Evolutionary conservation across 2,113 vertebrate genomes (phyloP).

Genomic region (Gymnobelideus leadbeateri): DNA sequence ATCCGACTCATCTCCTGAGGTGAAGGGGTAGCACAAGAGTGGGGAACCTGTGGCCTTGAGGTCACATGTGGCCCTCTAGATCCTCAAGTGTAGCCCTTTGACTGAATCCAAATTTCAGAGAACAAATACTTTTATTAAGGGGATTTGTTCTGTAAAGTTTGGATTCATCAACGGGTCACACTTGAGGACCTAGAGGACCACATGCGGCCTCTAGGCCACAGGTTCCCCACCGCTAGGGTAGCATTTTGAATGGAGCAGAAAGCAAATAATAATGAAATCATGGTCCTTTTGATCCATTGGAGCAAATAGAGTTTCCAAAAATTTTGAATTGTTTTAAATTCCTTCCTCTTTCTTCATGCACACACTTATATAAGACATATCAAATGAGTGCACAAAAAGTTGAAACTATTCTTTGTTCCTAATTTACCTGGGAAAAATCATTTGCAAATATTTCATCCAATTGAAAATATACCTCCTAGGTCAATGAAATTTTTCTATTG

Average conservation of each 20-base stretch:
- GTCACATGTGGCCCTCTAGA: too few relatives aligned
- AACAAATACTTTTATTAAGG: too few relatives aligned
- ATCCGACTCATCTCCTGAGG: not conserved
- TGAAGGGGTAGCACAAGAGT: not conserved
- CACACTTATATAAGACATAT: too few relatives aligned
- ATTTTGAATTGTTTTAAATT: not conserved
- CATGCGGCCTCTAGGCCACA: too few relatives aligned
- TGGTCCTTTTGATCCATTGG: not conserved
- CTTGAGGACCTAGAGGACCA: too few relatives aligned
- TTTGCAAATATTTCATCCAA: slow-evolving; percentile 49
- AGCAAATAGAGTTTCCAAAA: not conserved
- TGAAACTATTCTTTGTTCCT: slow-evolving; percentile 19
- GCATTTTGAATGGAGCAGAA: not conserved
- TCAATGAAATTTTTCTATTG: slow-evolving; percentile 48
- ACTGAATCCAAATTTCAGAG: too few relatives aligned
- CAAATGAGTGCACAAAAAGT: rapidly evolving
- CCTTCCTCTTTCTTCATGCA: not conserved
- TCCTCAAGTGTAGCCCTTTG: too few relatives aligned
- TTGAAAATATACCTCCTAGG: not conserved
- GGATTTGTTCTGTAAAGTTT: too few relatives aligned
- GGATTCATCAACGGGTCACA: too few relatives aligned
- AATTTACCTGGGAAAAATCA: slow-evolving; percentile 39
- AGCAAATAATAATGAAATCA: not conserved
- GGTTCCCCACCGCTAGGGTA: too few relatives aligned
- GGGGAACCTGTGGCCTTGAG: too few relatives aligned